A percentile compares a stretch with the other conserved stretches of the same genome.
These are phyloP conservation scores for Drosophila affinis DNA, from an alignment of 2,888 invertebrate species.

Conservation along the genomic window DNA sequence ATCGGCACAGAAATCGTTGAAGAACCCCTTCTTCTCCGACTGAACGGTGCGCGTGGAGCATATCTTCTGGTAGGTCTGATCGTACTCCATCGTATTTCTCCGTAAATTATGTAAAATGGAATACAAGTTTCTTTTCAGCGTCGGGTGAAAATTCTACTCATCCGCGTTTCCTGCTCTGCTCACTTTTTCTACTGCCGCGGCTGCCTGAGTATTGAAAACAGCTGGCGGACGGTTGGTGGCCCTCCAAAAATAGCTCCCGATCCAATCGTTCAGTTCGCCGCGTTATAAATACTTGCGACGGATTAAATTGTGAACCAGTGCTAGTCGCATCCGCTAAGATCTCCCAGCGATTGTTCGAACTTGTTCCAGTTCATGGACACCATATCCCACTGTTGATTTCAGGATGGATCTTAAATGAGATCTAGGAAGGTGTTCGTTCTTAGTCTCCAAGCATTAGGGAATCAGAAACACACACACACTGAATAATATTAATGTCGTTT, in stretches of 20 bases:
- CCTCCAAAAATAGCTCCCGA: conserved; percentile 68
- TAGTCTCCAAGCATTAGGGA: too few species aligned
- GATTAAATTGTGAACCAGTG: conserved; percentile 35
- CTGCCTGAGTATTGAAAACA: conserved; percentile 59
- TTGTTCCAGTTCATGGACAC: background rate
- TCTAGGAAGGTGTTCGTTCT: too few species aligned
- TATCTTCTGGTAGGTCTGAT: conserved; percentile 86
- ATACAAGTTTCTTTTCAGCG: conserved; percentile 35
- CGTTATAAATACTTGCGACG: conserved; percentile 64
- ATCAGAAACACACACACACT: background rate
- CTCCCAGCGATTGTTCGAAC: background rate
- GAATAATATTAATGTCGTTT: conserved; percentile 42
- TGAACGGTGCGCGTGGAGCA: conserved; percentile 91
- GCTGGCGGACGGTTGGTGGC: conserved; percentile 56
- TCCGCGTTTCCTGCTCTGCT: conserved; percentile 52
- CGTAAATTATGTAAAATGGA: conserved; percentile 58
- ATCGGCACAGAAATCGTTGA: conserved; percentile 87
- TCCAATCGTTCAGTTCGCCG: conserved; percentile 50
- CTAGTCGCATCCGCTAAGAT: conserved; percentile 27
- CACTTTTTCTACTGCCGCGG: conserved; percentile 10
- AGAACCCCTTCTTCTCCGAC: conserved; percentile 90
- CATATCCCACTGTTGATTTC: background rate
- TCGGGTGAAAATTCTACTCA: conserved; percentile 23
- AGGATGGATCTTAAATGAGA: too few species aligned
- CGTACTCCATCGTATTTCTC: conserved; percentile 61